Percentiles rank a stretch among this genome's conserved stretches.
Evolutionary conservation across 1,140 invertebrate species (phyloP).

Genomic region (Drosophila pruinosa): DNA sequence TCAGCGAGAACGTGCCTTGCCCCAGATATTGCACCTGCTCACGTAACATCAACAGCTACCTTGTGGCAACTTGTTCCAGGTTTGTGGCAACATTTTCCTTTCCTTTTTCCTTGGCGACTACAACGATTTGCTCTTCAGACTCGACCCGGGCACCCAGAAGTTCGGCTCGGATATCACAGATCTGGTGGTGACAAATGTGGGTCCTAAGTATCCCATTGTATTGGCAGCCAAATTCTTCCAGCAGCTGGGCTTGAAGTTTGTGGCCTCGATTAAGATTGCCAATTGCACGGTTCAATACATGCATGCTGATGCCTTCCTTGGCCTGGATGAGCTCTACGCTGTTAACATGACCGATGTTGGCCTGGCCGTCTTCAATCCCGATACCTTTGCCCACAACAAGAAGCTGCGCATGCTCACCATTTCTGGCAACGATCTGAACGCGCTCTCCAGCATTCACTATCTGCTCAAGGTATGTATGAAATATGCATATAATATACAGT

Average conservation of each 20-base stretch:
- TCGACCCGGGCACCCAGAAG: conserved; percentile 85
- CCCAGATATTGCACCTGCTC: conserved; percentile 77
- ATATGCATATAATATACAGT: neutral
- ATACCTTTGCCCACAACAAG: conserved; percentile 87
- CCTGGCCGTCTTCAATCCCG: conserved; percentile 85
- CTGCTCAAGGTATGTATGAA: conserved; percentile 61
- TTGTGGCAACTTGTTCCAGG: conserved; percentile 81
- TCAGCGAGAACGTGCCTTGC: conserved; percentile 74
- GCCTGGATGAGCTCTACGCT: conserved; percentile 86
- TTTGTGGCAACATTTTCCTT: conserved; percentile 12
- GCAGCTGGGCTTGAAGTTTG: conserved; percentile 84
- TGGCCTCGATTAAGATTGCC: conserved; percentile 85
- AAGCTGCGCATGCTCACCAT: conserved; percentile 87
- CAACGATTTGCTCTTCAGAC: conserved; percentile 43
- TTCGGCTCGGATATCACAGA: conserved; percentile 85
- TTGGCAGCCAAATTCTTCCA: conserved; percentile 85
- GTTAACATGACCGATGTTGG: conserved; percentile 87
- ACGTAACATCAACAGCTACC: conserved; percentile 74
- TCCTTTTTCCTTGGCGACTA: neutral
- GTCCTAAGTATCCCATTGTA: conserved; percentile 84
- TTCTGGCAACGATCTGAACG: conserved; percentile 86
- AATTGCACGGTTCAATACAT: conserved; percentile 85
- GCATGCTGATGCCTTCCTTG: conserved; percentile 86
- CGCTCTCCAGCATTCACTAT: conserved; percentile 71
- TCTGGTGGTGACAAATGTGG: conserved; percentile 85